These are phyloP conservation scores for Archips xylosteana DNA, from an alignment of 2,888 invertebrate species.

Conservation along the genomic window DNA sequence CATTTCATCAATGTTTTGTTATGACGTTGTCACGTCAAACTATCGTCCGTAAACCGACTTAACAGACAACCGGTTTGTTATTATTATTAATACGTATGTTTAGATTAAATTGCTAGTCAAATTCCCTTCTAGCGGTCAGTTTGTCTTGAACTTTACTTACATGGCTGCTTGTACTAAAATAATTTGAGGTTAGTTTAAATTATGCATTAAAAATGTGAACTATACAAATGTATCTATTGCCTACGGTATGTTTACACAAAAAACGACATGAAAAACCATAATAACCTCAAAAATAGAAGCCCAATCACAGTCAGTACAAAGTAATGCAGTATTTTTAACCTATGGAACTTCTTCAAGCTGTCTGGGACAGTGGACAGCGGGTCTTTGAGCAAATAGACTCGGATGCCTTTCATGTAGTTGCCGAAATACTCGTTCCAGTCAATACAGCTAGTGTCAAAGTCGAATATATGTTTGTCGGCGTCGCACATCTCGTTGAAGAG, in stretches of 20 bases:
- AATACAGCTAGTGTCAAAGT: slow-evolving; percentile 87
- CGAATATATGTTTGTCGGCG: slow-evolving; percentile 86
- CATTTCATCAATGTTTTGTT: too few relatives aligned
- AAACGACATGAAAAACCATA: slow-evolving; percentile 33
- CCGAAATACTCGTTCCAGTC: slow-evolving; percentile 90
- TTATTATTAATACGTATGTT: too few relatives aligned
- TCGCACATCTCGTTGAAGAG: slow-evolving; percentile 83
- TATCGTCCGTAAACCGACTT: too few relatives aligned
- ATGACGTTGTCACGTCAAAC: too few relatives aligned
- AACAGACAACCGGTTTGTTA: too few relatives aligned
- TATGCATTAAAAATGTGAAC: too few relatives aligned
- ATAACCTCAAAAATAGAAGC: slow-evolving; percentile 37
- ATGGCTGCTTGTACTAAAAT: too few relatives aligned
- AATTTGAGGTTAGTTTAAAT: too few relatives aligned
- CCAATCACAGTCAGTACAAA: slow-evolving; percentile 50
- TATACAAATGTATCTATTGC: too few relatives aligned
- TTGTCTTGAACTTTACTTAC: too few relatives aligned
- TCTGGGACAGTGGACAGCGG: slow-evolving; percentile 88
- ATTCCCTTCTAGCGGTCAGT: too few relatives aligned
- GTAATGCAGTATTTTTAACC: slow-evolving; percentile 61
- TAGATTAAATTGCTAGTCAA: too few relatives aligned
- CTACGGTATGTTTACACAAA: slow-evolving; percentile 8
- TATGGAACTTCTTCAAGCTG: slow-evolving; percentile 76
- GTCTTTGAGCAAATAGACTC: slow-evolving; percentile 91
- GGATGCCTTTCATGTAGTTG: slow-evolving; percentile 89